phyloP scores from a whole-genome alignment of 2,888 invertebrate species.

The Pristionchus entomophagus region DNA sequence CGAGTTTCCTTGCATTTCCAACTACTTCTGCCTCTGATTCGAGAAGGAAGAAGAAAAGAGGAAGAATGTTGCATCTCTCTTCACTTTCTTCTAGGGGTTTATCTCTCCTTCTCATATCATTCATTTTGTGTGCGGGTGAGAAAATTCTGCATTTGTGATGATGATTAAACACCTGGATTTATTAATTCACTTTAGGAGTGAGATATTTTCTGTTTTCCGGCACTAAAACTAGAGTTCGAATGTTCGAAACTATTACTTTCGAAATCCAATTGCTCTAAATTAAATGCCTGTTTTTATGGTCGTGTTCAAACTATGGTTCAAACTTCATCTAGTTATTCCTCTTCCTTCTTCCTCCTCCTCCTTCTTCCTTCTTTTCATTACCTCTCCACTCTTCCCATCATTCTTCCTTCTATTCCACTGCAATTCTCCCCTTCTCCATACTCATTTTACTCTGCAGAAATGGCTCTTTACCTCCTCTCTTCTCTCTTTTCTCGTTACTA shows the following conservation, averaged over 20 bases:
- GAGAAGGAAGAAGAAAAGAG: not conserved
- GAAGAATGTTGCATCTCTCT: not conserved
- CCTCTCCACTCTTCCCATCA: not conserved
- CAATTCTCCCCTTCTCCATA: not conserved
- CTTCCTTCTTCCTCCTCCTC: not conserved
- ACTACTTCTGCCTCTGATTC: slow-evolving; percentile 10
- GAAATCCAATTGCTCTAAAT: no score
- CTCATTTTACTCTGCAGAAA: slow-evolving; percentile 31
- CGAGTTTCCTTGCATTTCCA: slow-evolving; percentile 33
- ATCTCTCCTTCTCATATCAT: not conserved
- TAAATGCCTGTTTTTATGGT: no score
- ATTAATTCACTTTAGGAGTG: not conserved
- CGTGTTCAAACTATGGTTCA: not conserved
- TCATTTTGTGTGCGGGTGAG: not conserved
- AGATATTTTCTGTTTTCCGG: no score
- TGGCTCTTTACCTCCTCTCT: slow-evolving; percentile 15
- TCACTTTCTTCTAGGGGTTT: not conserved
- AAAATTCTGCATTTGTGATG: not conserved
- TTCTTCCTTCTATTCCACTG: slow-evolving; percentile 1
- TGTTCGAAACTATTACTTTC: no score
- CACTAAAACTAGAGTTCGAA: no score
- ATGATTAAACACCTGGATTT: not conserved
- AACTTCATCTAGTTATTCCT: not conserved
- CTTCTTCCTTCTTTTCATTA: not conserved
- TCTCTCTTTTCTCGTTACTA: not conserved